Base-by-base conservation (phyloP, 2,113 vertebrate species). In the Sceloporus tristichus region DNA sequence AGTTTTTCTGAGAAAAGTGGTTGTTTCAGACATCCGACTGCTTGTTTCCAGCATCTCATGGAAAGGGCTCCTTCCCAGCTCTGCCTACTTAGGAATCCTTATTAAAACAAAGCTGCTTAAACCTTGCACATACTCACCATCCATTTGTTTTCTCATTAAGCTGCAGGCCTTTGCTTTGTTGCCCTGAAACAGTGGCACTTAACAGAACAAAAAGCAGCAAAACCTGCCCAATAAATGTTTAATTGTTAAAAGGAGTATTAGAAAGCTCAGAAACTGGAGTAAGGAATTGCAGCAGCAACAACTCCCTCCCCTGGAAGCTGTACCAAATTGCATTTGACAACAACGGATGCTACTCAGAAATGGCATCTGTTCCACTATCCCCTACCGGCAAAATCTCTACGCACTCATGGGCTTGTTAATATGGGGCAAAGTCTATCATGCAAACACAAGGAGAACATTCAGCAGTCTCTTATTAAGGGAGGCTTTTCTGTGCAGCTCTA, bases 281-380 rank as follows among this genome's bases (percentile, higher is more conserved):
- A 19, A 68, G 82, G 1, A 82, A 82, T n/a, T 53, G 91, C 92
- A 88, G 85, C 93, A 95, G 88, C 94, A 94, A 92, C 81, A 91
- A n/a, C 89, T 95, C 93, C 92, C 92, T 95, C 92, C 94, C 87
- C 93, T 93, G 93, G 95, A 95, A 48, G 89, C 86, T 88, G 92
- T 48, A 27, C 78, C 54, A 94, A 91, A 93, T 86, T 95, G 91
- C 93, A 94, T 79, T 56, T 1, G 68, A 88, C 3, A 68, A 53
- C 21, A 48, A 53, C 2, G 9, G 84, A 82, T 38, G 62, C 38
- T 40, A 9, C 74, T 70, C 14, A 42, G 74, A 54, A 21, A 40
- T 78, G 66, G 27, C 66, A 53, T 27, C 65, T 27, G 9, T 25
- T 2, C 21, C 9, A 81, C 79, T 65, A 38, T 10, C 75, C 65